Conservation (phyloP, 2,888 invertebrate species). For the Scaptomyza flava region DNA sequence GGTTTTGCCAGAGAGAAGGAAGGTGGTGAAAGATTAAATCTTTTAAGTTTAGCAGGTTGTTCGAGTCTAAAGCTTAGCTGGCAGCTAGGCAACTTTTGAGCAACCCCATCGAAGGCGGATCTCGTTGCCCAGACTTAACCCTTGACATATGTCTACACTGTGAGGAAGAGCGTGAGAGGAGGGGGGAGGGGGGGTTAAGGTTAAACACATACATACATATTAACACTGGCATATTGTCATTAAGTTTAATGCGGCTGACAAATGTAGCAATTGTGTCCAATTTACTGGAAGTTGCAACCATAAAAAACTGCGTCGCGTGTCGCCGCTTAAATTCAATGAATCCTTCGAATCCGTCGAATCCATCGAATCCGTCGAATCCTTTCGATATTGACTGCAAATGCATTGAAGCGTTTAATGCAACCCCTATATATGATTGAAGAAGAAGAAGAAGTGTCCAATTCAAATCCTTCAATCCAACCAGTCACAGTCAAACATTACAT, state of each 20-base stretch:
- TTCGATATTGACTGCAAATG: constrained; percentile 40
- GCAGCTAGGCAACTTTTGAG: constrained; percentile 18
- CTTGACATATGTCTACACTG: constrained; percentile 49
- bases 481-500: constrained; percentile 57
- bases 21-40: constrained; percentile 6
- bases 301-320: constrained; percentile 45
- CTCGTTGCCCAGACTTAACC: constrained; percentile 47
- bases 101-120: constrained; percentile 42
- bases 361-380: constrained; percentile 21
- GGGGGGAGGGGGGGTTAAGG: background rate
- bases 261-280: constrained; percentile 78
- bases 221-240: constrained; percentile 70
- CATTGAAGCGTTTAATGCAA: constrained; percentile 43
- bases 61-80: constrained; percentile 40
- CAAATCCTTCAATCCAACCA: constrained; percentile 1
- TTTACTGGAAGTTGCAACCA: constrained; percentile 71
- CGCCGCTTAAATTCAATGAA: constrained; percentile 53
- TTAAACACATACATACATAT: constrained; percentile 21
- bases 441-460: constrained; percentile 6
- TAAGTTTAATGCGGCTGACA: constrained; percentile 67
- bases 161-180: background rate
- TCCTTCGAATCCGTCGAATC: constrained; percentile 1
- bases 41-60: constrained; percentile 12
- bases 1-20: constrained; percentile 21
- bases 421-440: constrained; percentile 15